Percentiles rank a stretch among this genome's conserved stretches.
Evolutionary conservation across 1,140 invertebrate genomes (phyloP).

Genomic region (Copidosoma floridanum): DNA sequence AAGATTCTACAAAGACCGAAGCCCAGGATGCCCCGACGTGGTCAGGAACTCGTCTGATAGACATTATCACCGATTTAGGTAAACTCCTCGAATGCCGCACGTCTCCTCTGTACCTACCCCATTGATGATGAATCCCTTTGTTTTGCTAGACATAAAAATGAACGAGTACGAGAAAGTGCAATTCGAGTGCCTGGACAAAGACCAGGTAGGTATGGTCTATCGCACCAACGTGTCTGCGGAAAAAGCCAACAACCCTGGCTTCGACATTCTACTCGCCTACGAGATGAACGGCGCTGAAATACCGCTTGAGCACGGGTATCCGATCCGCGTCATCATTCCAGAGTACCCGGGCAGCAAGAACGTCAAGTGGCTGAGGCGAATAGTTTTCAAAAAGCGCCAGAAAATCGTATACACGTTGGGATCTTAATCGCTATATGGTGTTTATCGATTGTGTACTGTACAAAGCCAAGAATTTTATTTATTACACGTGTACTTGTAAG

Average conservation of each 20-base stretch:
- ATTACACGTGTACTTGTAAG: too few relatives aligned
- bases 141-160: neutral
- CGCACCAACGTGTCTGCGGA: neutral
- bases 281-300: neutral
- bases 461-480: too few relatives aligned
- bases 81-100: too few relatives aligned
- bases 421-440: too few relatives aligned
- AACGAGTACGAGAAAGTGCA: neutral
- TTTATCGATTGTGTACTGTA: neutral
- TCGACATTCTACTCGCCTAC: neutral
- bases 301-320: slow-evolving; percentile 2
- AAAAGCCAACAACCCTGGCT: neutral
- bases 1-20: neutral
- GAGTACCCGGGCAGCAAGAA: neutral
- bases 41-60: neutral
- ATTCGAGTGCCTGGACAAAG: neutral
- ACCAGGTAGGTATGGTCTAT: neutral
- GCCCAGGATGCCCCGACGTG: neutral
- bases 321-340: neutral
- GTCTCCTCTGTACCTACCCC: neutral
- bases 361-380: slow-evolving; percentile 4
- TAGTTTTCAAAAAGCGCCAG: neutral
- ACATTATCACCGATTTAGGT: neutral
- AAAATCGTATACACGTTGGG: too few relatives aligned
- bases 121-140: neutral